A percentile compares a stretch with the other conserved stretches of the same genome.
Conservation (phyloP, 2,888 invertebrate genomes). For the Heteropelma amictum region DNA sequence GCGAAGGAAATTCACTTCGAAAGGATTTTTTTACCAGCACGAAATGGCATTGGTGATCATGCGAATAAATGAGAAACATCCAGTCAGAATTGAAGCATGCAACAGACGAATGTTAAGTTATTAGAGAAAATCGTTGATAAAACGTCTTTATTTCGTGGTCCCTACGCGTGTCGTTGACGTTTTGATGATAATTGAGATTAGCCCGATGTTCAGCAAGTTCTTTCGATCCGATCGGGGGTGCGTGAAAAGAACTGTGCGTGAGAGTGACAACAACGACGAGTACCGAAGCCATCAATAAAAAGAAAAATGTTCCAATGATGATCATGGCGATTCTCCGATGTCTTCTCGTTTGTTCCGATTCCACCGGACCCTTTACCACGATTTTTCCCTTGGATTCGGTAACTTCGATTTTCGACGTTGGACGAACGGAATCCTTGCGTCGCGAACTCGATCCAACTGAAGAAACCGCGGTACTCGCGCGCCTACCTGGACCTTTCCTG, state of each 20-base stretch:
- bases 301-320: slow-evolving; percentile 86
- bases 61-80: background rate
- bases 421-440: slow-evolving; percentile 90
- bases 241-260: slow-evolving; percentile 84
- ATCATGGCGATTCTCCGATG: slow-evolving; percentile 85
- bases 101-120: background rate
- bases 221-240: slow-evolving; percentile 81
- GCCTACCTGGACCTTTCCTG: slow-evolving; percentile 63
- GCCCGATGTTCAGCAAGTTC: slow-evolving; percentile 71
- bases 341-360: slow-evolving; percentile 83
- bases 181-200: slow-evolving; percentile 63
- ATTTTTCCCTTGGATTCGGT: slow-evolving; percentile 77
- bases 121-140: background rate
- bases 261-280: slow-evolving; percentile 88
- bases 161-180: slow-evolving; percentile 55
- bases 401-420: slow-evolving; percentile 61
- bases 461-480: slow-evolving; percentile 57
- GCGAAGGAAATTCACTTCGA: background rate
- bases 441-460: slow-evolving; percentile 70
- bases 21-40: too few relatives aligned
- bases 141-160: slow-evolving; percentile 9
- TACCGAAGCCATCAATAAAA: slow-evolving; percentile 86
- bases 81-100: background rate
- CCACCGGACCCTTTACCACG: slow-evolving; percentile 69
- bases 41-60: background rate